phyloP scores from a whole-genome alignment of 1,140 invertebrate genomes.

The Zaprionus tsacasi region DNA sequence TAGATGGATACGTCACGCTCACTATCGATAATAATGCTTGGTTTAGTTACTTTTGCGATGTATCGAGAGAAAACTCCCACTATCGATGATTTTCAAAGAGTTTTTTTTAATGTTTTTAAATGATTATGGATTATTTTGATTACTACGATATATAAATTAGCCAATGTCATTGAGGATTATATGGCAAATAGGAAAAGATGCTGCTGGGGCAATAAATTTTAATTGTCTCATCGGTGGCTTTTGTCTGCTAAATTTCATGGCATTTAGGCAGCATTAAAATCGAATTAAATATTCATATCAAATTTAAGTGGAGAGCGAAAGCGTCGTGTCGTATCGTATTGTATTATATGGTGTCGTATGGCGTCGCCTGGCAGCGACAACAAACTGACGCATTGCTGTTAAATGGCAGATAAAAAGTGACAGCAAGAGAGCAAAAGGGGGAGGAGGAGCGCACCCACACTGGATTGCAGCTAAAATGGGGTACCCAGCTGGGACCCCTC shows the following conservation, averaged over 20 bases:
- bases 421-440: constrained; percentile 19
- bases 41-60: too few relatives aligned
- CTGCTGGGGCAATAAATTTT: constrained; percentile 1
- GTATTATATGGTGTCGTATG: too few relatives aligned
- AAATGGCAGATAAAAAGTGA: constrained; percentile 63
- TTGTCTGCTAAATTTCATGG: constrained; percentile 31
- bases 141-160: not conserved
- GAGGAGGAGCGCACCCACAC: not conserved
- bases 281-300: constrained; percentile 66
- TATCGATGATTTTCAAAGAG: too few relatives aligned
- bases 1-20: too few relatives aligned
- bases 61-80: too few relatives aligned
- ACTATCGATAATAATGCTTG: too few relatives aligned
- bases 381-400: constrained; percentile 63
- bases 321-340: not conserved
- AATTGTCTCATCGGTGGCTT: constrained; percentile 14
- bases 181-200: constrained; percentile 1
- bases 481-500: too few relatives aligned
- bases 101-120: not conserved
- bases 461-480: not conserved
- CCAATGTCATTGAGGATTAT: not conserved
- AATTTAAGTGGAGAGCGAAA: constrained; percentile 37
- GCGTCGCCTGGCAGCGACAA: constrained; percentile 15
- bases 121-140: not conserved
- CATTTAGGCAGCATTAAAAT: constrained; percentile 66